Base-by-base conservation (phyloP, 2,888 invertebrate genomes). In the Colostygia pectinataria region DNA sequence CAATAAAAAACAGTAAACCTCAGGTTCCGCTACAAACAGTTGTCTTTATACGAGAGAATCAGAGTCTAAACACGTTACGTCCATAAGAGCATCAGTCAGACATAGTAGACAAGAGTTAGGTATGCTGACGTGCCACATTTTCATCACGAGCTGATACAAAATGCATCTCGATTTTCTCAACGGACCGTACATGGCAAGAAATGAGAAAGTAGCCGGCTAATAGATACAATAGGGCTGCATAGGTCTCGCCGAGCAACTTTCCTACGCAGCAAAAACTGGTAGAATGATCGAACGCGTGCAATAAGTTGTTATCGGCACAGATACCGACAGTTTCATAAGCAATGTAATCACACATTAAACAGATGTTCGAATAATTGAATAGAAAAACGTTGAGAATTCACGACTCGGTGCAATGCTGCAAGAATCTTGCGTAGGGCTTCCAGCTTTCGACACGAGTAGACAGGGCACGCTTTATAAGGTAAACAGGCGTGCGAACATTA, bases 211-310 rank as follows among this genome's bases (percentile, higher is more conserved):
- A 80, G 78, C 75, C 71, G 59, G 74, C 73, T 87, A 88, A 88
- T 88, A 88, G 87, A 88, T 88, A 89, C 89, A 90, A 90, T 90
- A 88, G 89, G 88, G 86, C 83, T 78, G 75, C 75, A 76, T 84
- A 80, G 77, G 80, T 79, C 79, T 74, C 64, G 78, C 74, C 62
- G 65, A 65, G 74, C 80, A 80, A 83, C 88, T 89, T 89, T 88
- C 88, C 76, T 84, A 68, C 65, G 59, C 53, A 45, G 74, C 72
- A 88, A 88, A 88, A 88, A 88, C 68, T 78, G 56, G 83, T 74
- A 73, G 77, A 73, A 74, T 77, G 71, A 77, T 76, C 70, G 72
- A 70, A 73, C 66, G 68, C 70, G 63, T 64, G 73, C 69, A 71
- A 72, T 46, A 52, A 46, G 23, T 42, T 51, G 71, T 74, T 74